A percentile compares a stretch with the other conserved stretches of the same genome.
Conservation (phyloP, 37 sponge, comb jelly and placozoan genomes). For the Aphrocallistes beatrix region DNA sequence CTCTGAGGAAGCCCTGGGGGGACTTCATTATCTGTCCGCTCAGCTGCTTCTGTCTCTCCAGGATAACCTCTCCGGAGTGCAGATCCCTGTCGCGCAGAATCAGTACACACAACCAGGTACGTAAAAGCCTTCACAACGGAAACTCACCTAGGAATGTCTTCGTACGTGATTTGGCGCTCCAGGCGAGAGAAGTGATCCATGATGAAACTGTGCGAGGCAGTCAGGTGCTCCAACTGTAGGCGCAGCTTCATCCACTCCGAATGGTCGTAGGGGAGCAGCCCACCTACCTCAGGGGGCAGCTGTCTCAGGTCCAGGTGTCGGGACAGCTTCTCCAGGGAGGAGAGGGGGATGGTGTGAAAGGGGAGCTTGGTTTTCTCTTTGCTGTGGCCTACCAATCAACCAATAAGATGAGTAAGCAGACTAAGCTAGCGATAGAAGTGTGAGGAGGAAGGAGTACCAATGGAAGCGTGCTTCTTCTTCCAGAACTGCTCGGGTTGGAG, state of each 20-base stretch:
- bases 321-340: slow-evolving; percentile 41
- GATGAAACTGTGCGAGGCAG: slow-evolving; percentile 38
- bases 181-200: slow-evolving; percentile 52
- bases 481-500: slow-evolving; percentile 53
- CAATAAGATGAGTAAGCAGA: neutral
- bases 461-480: slow-evolving; percentile 36
- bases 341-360: slow-evolving; percentile 46
- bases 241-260: slow-evolving; percentile 67
- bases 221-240: slow-evolving; percentile 57
- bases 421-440: neutral
- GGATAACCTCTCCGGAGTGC: slow-evolving; percentile 20
- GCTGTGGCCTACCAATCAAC: slow-evolving; percentile 17
- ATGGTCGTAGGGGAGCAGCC: slow-evolving; percentile 65
- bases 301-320: slow-evolving; percentile 47
- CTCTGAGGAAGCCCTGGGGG: slow-evolving; percentile 43
- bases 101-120: neutral
- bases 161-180: slow-evolving; percentile 43
- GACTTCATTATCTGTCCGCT: slow-evolving; percentile 50
- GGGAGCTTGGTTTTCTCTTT: slow-evolving; percentile 45
- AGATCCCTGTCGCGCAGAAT: neutral
- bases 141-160: slow-evolving; percentile 7
- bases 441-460: too few species aligned
- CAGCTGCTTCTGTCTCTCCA: slow-evolving; percentile 35
- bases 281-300: slow-evolving; percentile 60
- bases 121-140: neutral